Conservation (phyloP, 2,888 invertebrate species). For the Parnassius orleans region DNA sequence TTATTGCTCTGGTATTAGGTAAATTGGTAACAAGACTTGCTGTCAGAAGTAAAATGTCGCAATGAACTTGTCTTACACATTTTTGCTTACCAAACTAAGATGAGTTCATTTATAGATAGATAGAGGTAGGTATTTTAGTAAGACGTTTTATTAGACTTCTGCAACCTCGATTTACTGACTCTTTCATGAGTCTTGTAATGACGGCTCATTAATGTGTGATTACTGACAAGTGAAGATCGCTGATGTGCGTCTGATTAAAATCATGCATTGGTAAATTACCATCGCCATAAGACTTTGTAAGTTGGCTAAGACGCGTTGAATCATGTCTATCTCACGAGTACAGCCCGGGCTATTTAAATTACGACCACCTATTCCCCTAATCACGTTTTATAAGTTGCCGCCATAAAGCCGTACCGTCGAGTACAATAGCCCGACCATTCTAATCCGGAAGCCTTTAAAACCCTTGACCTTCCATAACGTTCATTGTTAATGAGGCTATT, state of each 20-base stretch:
- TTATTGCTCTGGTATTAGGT: too few species aligned
- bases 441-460: conserved; percentile 26
- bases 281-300: not conserved
- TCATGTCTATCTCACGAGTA: conserved; percentile 8
- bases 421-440: conserved; percentile 21
- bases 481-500: conserved; percentile 27
- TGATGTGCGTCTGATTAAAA: conserved; percentile 11
- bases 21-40: too few species aligned
- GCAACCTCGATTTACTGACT: conserved; percentile 7
- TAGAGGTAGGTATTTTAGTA: too few species aligned
- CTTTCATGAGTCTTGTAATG: conserved; percentile 2
- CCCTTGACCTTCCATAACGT: conserved; percentile 27
- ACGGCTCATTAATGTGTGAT: conserved; percentile 11
- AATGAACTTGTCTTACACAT: too few species aligned
- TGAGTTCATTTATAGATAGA: too few species aligned
- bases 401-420: conserved; percentile 15
- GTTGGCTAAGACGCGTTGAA: conserved; percentile 4
- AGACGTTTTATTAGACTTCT: not conserved
- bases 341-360: conserved; percentile 14
- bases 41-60: too few species aligned
- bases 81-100: too few species aligned
- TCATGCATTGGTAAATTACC: conserved; percentile 4
- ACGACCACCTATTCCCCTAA: conserved; percentile 21
- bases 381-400: conserved; percentile 20
- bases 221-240: conserved; percentile 5